A percentile compares a stretch with the other conserved stretches of the same genome.
Conservation (phyloP, 2,113 vertebrate genomes). For the Tursiops truncatus region DNA sequence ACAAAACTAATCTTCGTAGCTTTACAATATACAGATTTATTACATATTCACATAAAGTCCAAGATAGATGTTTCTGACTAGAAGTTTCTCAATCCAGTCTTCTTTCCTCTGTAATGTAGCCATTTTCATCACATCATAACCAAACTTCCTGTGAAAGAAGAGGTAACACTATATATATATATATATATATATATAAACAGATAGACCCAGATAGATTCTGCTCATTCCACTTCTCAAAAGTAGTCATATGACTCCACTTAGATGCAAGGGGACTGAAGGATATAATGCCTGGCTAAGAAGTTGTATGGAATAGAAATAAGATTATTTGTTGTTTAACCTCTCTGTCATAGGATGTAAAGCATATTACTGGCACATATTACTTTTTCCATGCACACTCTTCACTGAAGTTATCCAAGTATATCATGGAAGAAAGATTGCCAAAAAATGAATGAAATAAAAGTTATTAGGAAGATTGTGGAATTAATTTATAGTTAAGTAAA, state of each 20-base stretch:
- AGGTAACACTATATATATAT: not conserved
- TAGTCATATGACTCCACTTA: not conserved
- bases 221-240: not conserved
- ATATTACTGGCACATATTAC: not conserved
- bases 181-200: not conserved
- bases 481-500: not conserved
- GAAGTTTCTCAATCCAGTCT: not conserved
- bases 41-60: not conserved
- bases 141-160: not conserved
- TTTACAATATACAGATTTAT: not conserved
- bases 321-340: not conserved
- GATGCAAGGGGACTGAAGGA: fast-evolving
- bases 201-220: not conserved
- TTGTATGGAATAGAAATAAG: not conserved
- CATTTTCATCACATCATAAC: not conserved
- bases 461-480: not conserved
- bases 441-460: not conserved
- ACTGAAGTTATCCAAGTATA: not conserved
- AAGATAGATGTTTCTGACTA: not conserved
- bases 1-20: not conserved
- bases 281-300: not conserved
- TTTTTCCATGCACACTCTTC: not conserved
- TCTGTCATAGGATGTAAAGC: not conserved
- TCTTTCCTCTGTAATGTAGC: not conserved
- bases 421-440: not conserved